Percentiles rank a stretch among this genome's conserved stretches.
phyloP scores from a whole-genome alignment of 2,888 invertebrate species.

The Philopedon plagiatum region DNA sequence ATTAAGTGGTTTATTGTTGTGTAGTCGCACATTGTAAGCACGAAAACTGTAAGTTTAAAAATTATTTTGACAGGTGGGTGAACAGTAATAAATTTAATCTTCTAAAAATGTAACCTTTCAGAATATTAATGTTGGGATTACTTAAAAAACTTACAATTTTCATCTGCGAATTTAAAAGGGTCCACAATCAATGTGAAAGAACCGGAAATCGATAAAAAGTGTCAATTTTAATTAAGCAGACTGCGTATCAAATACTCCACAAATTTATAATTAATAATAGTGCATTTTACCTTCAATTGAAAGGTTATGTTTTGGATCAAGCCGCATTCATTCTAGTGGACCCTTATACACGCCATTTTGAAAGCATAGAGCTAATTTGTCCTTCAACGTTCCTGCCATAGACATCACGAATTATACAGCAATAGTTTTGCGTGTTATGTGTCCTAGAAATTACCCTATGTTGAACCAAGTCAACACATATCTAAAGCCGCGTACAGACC shows the following conservation, averaged over 20 bases:
- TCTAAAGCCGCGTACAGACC: no score
- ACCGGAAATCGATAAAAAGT: not conserved
- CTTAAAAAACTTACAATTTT: conserved; percentile 33
- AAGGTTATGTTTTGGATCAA: conserved; percentile 6
- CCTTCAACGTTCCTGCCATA: conserved; percentile 70
- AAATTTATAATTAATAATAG: not conserved
- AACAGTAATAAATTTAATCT: not conserved
- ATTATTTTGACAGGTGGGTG: not conserved
- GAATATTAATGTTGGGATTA: not conserved
- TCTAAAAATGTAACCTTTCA: not conserved
- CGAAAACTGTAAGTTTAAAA: conserved; percentile 59
- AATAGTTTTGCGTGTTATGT: conserved; percentile 64
- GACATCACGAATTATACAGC: conserved; percentile 65
- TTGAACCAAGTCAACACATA: conserved; percentile 56
- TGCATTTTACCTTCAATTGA: not conserved
- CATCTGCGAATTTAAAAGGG: conserved; percentile 26
- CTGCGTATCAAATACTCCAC: not conserved
- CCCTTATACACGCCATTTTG: conserved; percentile 56
- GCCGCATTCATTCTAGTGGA: conserved; percentile 56
- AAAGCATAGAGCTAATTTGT: conserved; percentile 68
- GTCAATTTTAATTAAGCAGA: not conserved
- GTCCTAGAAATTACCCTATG: conserved; percentile 44
- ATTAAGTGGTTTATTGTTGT: conserved; percentile 67
- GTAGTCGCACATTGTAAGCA: conserved; percentile 60
- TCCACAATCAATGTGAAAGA: conserved; percentile 3